Evolutionary conservation across 2,888 invertebrate species (phyloP).

Genomic region (Heliconius sara): DNA sequence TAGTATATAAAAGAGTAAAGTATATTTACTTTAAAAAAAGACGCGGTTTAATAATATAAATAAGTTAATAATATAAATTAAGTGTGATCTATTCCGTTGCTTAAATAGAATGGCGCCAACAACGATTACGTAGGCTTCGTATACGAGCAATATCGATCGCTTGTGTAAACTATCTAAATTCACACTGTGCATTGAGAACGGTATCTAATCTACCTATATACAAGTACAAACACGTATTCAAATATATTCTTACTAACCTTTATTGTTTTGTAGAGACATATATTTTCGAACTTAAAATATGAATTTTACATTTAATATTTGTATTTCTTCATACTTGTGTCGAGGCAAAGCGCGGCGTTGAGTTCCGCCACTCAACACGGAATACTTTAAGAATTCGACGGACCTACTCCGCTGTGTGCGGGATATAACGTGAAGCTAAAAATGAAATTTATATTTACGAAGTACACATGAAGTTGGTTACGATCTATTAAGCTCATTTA

Average conservation of each 20-base stretch:
- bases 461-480: constrained; percentile 33
- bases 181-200: not conserved
- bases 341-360: no score
- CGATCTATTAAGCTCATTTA: constrained; percentile 50
- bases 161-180: not conserved
- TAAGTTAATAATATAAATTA: not conserved
- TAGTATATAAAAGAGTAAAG: no score
- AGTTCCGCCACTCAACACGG: no score
- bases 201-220: not conserved
- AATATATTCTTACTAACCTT: not conserved
- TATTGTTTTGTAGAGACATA: not conserved
- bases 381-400: no score
- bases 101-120: not conserved
- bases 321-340: no score
- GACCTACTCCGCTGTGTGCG: no score
- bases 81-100: not conserved
- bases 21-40: no score
- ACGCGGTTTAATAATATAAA: no score
- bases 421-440: no score
- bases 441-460: constrained; percentile 9
- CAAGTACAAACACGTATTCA: not conserved
- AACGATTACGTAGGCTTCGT: not conserved
- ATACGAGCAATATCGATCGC: not conserved
- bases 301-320: no score
- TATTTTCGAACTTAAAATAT: no score